phyloP scores from a whole-genome alignment of 2,888 invertebrate species.

The Torymus texanus region DNA sequence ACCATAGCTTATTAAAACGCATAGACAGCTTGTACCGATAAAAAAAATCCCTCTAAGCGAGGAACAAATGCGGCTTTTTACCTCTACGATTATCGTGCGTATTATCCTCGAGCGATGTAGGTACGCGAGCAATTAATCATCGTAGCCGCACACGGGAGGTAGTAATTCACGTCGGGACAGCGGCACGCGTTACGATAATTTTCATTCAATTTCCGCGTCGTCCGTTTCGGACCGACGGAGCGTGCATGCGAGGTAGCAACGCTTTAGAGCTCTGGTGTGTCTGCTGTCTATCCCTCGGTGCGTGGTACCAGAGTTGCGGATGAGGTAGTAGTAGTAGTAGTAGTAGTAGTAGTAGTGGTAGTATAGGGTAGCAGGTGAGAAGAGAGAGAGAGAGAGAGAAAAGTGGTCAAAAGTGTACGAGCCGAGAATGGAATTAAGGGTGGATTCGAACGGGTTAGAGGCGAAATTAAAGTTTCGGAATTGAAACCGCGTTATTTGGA shows the following conservation, averaged over 20 bases:
- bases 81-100: neutral
- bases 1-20: neutral
- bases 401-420: neutral
- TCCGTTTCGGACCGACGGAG: too few species aligned
- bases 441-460: neutral
- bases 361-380: too few species aligned
- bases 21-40: neutral
- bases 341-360: too few species aligned
- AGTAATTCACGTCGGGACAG: conserved; percentile 29
- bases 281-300: too few species aligned
- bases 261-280: too few species aligned
- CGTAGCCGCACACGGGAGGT: neutral
- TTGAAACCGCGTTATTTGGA: too few species aligned
- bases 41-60: conserved; percentile 4
- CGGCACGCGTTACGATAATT: conserved; percentile 35
- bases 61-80: conserved; percentile 15
- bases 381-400: too few species aligned
- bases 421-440: neutral
- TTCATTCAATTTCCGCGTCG: conserved; percentile 36
- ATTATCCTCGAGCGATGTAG: neutral
- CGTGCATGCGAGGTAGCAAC: too few species aligned
- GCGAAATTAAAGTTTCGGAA: neutral
- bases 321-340: too few species aligned
- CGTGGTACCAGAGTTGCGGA: too few species aligned
- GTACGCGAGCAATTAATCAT: conserved; percentile 34